Percentiles rank a stretch among this genome's conserved stretches.
Evolutionary conservation across 2,797 vertebrate genomes (phyloP).

Genomic region (Mallotus villosus): DNA sequence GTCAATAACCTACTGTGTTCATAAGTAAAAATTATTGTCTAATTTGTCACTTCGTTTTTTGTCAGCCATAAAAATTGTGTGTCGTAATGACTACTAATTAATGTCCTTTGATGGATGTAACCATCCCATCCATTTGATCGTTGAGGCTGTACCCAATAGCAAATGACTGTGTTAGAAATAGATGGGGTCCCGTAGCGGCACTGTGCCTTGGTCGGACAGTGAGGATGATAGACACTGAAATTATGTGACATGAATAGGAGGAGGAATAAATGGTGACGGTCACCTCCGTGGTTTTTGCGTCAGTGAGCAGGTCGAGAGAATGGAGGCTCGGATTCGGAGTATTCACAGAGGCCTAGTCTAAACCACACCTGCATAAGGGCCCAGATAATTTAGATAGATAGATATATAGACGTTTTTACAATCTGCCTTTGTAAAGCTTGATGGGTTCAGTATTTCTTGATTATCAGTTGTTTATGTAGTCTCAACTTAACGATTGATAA

Average conservation of each 20-base stretch:
- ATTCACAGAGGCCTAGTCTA: conserved; percentile 21
- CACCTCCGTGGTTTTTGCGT: conserved; percentile 65
- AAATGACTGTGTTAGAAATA: conserved; percentile 52
- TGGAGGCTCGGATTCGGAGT: neutral
- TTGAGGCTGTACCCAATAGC: conserved; percentile 63
- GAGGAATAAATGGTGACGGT: conserved; percentile 68
- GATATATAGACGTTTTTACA: conserved; percentile 23
- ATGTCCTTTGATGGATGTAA: conserved; percentile 52
- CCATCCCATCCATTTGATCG: conserved; percentile 59
- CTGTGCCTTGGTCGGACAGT: conserved; percentile 50
- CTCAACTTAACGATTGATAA: too few species aligned
- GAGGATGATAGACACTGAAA: conserved; percentile 67
- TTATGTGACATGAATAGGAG: conserved; percentile 77
- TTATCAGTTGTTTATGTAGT: too few species aligned
- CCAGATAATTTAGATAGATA: neutral
- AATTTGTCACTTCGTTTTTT: conserved; percentile 62
- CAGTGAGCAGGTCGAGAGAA: conserved; percentile 59
- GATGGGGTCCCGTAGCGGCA: conserved; percentile 52
- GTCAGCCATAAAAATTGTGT: conserved; percentile 50
- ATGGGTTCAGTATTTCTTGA: too few species aligned
- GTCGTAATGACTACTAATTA: conserved; percentile 61
- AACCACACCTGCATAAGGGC: conserved; percentile 66
- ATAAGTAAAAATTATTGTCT: conserved; percentile 58
- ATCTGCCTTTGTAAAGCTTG: conserved; percentile 1
- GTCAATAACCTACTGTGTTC: conserved; percentile 44